phyloP scores from a whole-genome alignment of 1,140 invertebrate genomes.

The Ladona fulva region DNA sequence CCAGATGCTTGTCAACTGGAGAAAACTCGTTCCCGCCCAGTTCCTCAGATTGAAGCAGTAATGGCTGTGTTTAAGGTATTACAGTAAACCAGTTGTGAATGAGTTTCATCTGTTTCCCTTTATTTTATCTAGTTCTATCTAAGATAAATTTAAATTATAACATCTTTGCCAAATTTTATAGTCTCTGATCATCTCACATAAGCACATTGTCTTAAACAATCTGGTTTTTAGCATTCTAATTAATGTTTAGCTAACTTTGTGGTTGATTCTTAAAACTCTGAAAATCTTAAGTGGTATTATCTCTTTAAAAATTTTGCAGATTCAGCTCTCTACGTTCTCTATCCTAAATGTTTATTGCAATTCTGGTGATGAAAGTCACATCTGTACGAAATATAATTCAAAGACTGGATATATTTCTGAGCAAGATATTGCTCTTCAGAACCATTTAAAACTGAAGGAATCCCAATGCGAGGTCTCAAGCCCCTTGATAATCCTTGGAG shows the following conservation, averaged over 20 bases:
- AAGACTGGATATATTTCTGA: slow-evolving; percentile 14
- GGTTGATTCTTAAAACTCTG: too few relatives aligned
- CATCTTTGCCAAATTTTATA: too few relatives aligned
- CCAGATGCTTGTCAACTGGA: not conserved
- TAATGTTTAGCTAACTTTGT: too few relatives aligned
- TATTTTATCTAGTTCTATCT: too few relatives aligned
- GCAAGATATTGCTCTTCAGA: slow-evolving; percentile 7
- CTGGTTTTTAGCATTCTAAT: too few relatives aligned
- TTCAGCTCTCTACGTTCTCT: not conserved
- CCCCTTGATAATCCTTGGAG: slow-evolving; percentile 32
- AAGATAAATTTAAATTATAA: too few relatives aligned
- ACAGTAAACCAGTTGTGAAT: too few relatives aligned
- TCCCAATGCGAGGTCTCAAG: slow-evolving; percentile 15
- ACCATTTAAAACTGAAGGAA: slow-evolving; percentile 14
- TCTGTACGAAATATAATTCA: slow-evolving; percentile 3
- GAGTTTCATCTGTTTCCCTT: too few relatives aligned
- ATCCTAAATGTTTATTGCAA: slow-evolving; percentile 1
- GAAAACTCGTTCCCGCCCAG: not conserved
- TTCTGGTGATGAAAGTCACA: slow-evolving; percentile 10
- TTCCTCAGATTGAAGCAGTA: slow-evolving; percentile 13
- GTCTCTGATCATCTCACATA: too few relatives aligned
- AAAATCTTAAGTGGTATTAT: slow-evolving; percentile 13
- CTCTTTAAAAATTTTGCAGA: not conserved
- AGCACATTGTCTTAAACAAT: too few relatives aligned
- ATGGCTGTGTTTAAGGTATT: slow-evolving; percentile 18